These are phyloP conservation scores for Eupeodes latifasciatus DNA, from an alignment of 2,888 invertebrate species.

Conservation along the genomic window DNA sequence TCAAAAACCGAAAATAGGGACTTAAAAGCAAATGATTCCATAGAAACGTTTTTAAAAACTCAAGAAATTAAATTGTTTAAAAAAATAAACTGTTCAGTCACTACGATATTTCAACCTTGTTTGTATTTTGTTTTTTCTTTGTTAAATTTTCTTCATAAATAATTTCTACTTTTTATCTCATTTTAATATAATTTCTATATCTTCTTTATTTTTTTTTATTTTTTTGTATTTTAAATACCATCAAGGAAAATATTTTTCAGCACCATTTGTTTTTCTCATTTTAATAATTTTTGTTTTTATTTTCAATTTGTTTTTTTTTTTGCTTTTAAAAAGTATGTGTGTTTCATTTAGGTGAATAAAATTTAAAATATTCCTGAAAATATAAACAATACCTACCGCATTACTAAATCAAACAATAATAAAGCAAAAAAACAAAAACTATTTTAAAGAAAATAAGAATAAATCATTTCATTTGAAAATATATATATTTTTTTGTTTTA, in stretches of 20 bases:
- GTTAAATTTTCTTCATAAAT: slow-evolving; percentile 57
- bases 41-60: background rate
- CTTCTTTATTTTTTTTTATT: slow-evolving; percentile 40
- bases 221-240: slow-evolving; percentile 56
- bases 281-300: slow-evolving; percentile 48
- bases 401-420: slow-evolving; percentile 51
- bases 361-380: slow-evolving; percentile 35
- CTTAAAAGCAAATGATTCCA: background rate
- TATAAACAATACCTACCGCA: slow-evolving; percentile 69
- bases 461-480: slow-evolving; percentile 44
- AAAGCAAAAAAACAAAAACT: slow-evolving; percentile 38
- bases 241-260: slow-evolving; percentile 74
- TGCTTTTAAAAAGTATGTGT: slow-evolving; percentile 4
- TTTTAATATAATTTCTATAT: slow-evolving; percentile 61
- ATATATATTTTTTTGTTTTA: slow-evolving; percentile 63
- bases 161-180: slow-evolving; percentile 67
- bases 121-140: slow-evolving; percentile 38
- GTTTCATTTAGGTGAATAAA: slow-evolving; percentile 40
- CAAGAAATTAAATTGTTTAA: background rate
- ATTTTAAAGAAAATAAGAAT: slow-evolving; percentile 49
- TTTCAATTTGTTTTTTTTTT: background rate
- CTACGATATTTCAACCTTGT: slow-evolving; percentile 55
- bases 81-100: slow-evolving; percentile 36
- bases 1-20: too few species aligned
- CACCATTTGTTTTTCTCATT: slow-evolving; percentile 74